phyloP scores from a whole-genome alignment of 1,140 invertebrate genomes.

The Drosophila sechellia region DNA sequence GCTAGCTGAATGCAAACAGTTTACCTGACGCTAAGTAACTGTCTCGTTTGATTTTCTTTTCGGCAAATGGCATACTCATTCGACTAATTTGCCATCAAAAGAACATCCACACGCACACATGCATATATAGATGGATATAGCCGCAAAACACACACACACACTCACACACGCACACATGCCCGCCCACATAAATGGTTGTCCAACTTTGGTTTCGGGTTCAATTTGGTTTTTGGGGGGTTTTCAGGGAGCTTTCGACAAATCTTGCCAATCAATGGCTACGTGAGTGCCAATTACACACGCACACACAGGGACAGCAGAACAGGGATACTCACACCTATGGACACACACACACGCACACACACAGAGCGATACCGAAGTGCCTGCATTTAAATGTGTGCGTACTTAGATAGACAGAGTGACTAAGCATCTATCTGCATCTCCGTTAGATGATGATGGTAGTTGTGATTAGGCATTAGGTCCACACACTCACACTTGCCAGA shows the following conservation, averaged over 20 bases:
- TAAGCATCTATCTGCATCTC: slow-evolving; percentile 24
- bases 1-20: slow-evolving; percentile 11
- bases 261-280: slow-evolving; percentile 71
- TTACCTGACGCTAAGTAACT: slow-evolving; percentile 13
- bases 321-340: too few relatives aligned
- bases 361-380: slow-evolving; percentile 4
- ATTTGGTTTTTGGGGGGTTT: slow-evolving; percentile 52
- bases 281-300: slow-evolving; percentile 64
- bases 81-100: slow-evolving; percentile 39
- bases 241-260: slow-evolving; percentile 59
- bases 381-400: slow-evolving; percentile 31
- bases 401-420: slow-evolving; percentile 31
- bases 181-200: slow-evolving; percentile 40
- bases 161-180: too few relatives aligned
- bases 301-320: not conserved
- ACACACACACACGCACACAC: not conserved
- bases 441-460: slow-evolving; percentile 21
- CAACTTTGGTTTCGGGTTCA: slow-evolving; percentile 58
- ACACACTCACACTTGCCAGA: not conserved
- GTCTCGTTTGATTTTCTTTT: slow-evolving; percentile 26
- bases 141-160: not conserved
- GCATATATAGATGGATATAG: not conserved
- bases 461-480: slow-evolving; percentile 60
- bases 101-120: slow-evolving; percentile 16
- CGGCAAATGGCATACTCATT: slow-evolving; percentile 33